Base-by-base conservation (phyloP, 2,888 invertebrate genomes). In the Cephus runcator region DNA sequence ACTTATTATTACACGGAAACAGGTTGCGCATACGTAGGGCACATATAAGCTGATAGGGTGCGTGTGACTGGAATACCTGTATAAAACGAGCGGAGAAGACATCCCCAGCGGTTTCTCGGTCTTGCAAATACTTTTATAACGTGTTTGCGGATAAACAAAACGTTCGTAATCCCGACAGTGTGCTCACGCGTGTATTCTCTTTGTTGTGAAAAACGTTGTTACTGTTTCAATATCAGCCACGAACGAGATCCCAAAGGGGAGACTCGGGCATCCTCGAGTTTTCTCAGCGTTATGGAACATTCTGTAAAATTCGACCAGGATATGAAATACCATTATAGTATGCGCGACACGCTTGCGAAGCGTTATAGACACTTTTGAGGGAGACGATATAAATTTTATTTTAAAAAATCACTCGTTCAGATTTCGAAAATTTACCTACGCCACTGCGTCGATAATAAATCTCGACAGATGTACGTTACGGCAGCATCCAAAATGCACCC, bases 1-100 rank as follows among this genome's bases (percentile, higher is more conserved):
- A 87, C 88, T 87, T 88, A 87, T 88, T 88, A 88, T 81, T 84
- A 84, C 81, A 81, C 82, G 23, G 82, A 83, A 83, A 77, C 76
- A 34, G 33, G 71, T 12, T 71, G 23, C 34, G 33, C 71, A 71
- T 34, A 56, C 56, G 56, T 56, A 23, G 23, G 9, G 9, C 23
- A 56, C 56, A 56, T 56, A 23, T 56, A 56, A 56, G 56, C 56
- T 9, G 23, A 56, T 56, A 56, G 56, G 71, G 31, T 71, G 71
- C 79, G 73, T 75, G 35, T 78, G 73, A 74, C 75, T 33, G 69
- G 31, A 33, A 73, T 74, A 69, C 36, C 34, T 56, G 56, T 73
- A 34, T 11, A 34, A 76, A 75, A 34, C 35, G 11, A 75, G 35
- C 69, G 34, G 23, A 74, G 75, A 76, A 77, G 76, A 33, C 68